These are phyloP conservation scores for Gandaritis pyraliata DNA, from an alignment of 2,888 invertebrate species.

Conservation along the genomic window DNA sequence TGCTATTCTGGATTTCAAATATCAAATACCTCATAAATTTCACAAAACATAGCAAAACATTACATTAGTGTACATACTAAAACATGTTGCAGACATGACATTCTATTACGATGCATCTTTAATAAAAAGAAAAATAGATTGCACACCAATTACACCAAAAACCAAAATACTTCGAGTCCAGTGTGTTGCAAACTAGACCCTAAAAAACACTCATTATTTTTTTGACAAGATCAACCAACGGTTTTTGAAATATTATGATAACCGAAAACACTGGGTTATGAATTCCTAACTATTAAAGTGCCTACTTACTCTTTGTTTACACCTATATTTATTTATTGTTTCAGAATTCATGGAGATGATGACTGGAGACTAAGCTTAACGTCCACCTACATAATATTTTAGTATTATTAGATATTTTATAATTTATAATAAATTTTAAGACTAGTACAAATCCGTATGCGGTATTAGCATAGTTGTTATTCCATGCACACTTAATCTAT, in stretches of 20 bases:
- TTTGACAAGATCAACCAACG: no score
- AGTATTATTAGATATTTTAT: conserved; percentile 69
- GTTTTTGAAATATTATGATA: no score
- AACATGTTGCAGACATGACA: conserved; percentile 43
- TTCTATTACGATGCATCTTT: conserved; percentile 40
- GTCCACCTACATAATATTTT: conserved; percentile 43
- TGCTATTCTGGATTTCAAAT: conserved; percentile 39
- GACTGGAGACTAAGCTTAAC: conserved; percentile 90
- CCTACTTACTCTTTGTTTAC: no score
- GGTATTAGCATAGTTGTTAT: conserved; percentile 74
- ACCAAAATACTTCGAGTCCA: no score
- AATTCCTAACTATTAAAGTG: no score
- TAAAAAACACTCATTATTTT: no score
- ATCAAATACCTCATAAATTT: conserved; percentile 49
- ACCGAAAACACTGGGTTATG: no score
- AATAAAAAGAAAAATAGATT: no score
- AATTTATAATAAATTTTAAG: conserved; percentile 61
- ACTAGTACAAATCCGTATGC: conserved; percentile 78
- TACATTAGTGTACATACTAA: conserved; percentile 40
- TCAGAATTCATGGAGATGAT: conserved; percentile 98
- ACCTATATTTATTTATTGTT: conserved; percentile 55
- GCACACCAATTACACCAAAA: no score
- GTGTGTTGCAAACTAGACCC: no score
- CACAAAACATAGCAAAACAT: conserved; percentile 41
- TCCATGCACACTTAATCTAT: conserved; percentile 61